Base-by-base conservation (phyloP, 2,797 vertebrate genomes). In the Neosilurus mollespiculum region DNA sequence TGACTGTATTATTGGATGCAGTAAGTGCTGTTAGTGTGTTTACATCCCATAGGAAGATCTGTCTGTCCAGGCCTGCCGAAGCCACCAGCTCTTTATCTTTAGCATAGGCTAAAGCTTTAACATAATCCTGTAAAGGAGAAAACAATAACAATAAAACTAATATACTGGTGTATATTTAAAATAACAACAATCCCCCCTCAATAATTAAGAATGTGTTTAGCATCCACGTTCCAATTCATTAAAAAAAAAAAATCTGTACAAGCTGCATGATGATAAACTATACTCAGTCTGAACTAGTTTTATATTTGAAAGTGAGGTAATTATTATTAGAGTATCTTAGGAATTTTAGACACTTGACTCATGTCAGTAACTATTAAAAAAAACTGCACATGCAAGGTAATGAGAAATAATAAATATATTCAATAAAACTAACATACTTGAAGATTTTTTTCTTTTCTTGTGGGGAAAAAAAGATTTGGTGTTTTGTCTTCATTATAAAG, bases 21-120 rank as follows among this genome's bases (percentile, higher is more conserved):
- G 95, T 96, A 90, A 96, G 87, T 88, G 96, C 96, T 89, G 95
- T 96, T 49, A 96, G 90, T 70, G 96, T 96, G 91, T 96, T 96
- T 91, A 96, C 96, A 90, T 96, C 96, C 96, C 96, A 96, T 86
- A 96, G 93, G 92, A 96, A 96, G 90, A 96, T 96, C 82, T 96
- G 96, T 90, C 96, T 93, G 94, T 96, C 96, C 92, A 96, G 90
- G 7, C 96, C 96, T 0, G 96, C 96, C 3, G 96, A 96, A 26
- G 95, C 96, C 81, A 96, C 96, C 86, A 96, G 89, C 83, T 96
- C 96, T 89, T 96, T 96, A 88, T 96, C 96, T 93, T 96, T 96
- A 87, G 96, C 96, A 88, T 96, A 96, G 0, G 96, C 96, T 90
- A 96, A 93, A 43, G 96, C 96, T 92, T 96, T 96, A 78, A 96